Base-by-base conservation (phyloP, 2,888 invertebrate species). In the Ichneumoninae sp. region DNA sequence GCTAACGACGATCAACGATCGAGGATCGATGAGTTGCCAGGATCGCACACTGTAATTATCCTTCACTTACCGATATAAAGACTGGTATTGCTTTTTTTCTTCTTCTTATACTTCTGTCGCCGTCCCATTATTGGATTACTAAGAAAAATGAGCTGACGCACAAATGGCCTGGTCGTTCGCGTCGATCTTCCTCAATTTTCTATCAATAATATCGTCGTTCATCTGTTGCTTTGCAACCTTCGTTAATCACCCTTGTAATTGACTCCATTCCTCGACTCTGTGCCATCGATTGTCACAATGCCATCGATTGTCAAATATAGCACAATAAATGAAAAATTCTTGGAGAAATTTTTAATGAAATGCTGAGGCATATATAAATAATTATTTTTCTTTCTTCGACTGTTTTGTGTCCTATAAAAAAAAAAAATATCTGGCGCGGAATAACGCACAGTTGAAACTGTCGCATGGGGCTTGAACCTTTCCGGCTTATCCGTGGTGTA, bases 1-100 rank as follows among this genome's bases (percentile, higher is more conserved):
- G 74, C 79, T 82, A 82, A 79, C 84, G 84, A 84, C 82, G 84
- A 82, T 84, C 82, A 82, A 80, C 82, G 84, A 84, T 82, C 82
- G 80, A 85, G 82, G 76, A 85, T 82, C 85, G 85, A 82, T 82
- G 79, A 85, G 82, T 80, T 69, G 82, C 79, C 72, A 69, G 52
- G 85, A 85, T 85, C 85, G 76, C 26, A 30, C 68, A 52, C 76
- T 65, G 76, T 82, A 82, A 85, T 85, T 85, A 85, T 82, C 72
- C 78, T 54, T 81, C 84, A 77, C 84, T 85, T 76, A 72, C 69
- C 52, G 62, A 80, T 74, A 72, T 69, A 72, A 82, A 80, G 71
- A 79, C 44, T 16, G 47, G 30, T 74, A 44, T 72, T 72, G 54
- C 36, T 40, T 72, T 36, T 66, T 74, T 72, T 68, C 69, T 72